A percentile compares a stretch with the other conserved stretches of the same genome.
phyloP scores from a whole-genome alignment of 2,113 vertebrate genomes.

The Sceloporus tristichus region DNA sequence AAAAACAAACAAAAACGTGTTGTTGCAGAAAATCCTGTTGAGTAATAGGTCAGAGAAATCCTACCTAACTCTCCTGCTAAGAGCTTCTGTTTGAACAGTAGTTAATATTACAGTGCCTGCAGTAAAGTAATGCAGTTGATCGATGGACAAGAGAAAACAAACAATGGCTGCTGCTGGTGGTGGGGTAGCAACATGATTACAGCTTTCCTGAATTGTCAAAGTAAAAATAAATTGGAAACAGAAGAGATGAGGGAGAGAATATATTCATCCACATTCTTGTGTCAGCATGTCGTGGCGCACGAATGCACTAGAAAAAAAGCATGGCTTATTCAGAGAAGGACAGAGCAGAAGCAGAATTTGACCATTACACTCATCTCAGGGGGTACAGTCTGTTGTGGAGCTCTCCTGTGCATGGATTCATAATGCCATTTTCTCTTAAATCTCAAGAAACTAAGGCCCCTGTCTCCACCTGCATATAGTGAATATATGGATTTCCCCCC shows the following conservation, averaged over 20 bases:
- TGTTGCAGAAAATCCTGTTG: constrained; percentile 34
- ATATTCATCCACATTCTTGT: constrained; percentile 10
- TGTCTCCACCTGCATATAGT: too few relatives aligned
- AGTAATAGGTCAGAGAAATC: constrained; percentile 57
- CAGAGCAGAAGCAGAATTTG: not conserved
- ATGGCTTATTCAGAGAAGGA: constrained; percentile 35
- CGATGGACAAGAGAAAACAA: constrained; percentile 58
- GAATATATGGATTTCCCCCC: not conserved
- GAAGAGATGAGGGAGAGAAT: not conserved
- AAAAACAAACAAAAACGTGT: constrained; percentile 60
- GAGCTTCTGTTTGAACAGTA: constrained; percentile 55
- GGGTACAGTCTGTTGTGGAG: not conserved
- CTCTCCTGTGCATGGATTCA: constrained; percentile 1
- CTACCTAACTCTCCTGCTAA: constrained; percentile 48
- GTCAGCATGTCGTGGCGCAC: constrained; percentile 46
- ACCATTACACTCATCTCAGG: not conserved
- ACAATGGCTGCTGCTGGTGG: constrained; percentile 34
- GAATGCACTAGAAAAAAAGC: constrained; percentile 38
- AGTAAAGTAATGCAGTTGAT: constrained; percentile 54
- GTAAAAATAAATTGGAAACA: constrained; percentile 38
- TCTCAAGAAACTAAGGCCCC: too few relatives aligned
- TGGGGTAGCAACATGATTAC: constrained; percentile 33
- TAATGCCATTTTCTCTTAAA: not conserved
- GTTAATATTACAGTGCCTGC: constrained; percentile 58
- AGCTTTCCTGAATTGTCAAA: constrained; percentile 46